phyloP scores from a whole-genome alignment of 2,113 vertebrate genomes.

The Progne subis region DNA sequence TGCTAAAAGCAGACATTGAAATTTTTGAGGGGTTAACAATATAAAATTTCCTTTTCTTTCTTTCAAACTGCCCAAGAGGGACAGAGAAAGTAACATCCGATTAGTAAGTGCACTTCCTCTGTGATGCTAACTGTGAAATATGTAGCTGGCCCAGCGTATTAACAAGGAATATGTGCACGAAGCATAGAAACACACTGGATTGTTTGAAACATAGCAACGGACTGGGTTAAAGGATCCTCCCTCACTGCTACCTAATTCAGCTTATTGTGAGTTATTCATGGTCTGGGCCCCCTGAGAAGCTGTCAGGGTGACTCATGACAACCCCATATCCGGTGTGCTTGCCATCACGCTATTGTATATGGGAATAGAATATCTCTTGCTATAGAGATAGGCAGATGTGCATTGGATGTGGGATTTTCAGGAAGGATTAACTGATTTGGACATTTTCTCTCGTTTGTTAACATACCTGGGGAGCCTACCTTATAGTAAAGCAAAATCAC shows the following conservation, averaged over 20 bases:
- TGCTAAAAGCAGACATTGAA: not conserved
- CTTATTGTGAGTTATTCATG: constrained; percentile 7
- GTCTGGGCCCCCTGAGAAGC: not conserved
- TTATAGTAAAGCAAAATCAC: not conserved
- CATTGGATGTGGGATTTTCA: not conserved
- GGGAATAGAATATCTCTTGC: not conserved
- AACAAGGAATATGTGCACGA: not conserved
- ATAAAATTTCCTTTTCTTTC: not conserved
- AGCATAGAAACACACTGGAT: constrained; percentile 37
- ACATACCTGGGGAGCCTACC: not conserved
- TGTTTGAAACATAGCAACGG: constrained; percentile 59
- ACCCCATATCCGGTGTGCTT: not conserved
- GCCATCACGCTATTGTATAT: not conserved
- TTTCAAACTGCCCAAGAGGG: not conserved
- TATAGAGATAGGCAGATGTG: not conserved
- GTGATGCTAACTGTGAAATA: constrained; percentile 59
- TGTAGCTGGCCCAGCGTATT: constrained; percentile 19
- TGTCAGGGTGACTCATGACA: not conserved
- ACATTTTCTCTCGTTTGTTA: not conserved
- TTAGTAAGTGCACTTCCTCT: constrained; percentile 16
- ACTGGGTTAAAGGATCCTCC: not conserved
- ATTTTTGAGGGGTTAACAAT: not conserved
- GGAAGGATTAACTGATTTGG: not conserved
- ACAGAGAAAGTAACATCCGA: constrained; percentile 1
- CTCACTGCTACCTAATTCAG: constrained; percentile 28